Evolutionary conservation across 2,113 vertebrate genomes (phyloP), one percentile per base, ranked within the genome.

Genomic region (Gadus chalcogrammus): DNA sequence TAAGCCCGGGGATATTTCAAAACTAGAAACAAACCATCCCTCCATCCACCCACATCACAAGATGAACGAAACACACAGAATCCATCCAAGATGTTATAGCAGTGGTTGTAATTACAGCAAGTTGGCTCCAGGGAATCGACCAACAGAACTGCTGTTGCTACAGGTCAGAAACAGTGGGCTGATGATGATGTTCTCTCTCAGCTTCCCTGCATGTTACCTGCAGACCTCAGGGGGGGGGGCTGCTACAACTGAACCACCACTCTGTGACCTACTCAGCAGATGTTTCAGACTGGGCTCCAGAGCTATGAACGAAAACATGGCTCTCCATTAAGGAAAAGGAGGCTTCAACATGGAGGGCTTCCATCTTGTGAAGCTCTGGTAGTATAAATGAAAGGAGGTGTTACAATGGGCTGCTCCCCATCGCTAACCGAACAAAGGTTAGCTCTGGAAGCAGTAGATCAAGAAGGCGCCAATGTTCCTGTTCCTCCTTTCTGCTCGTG

Each of bases 21-120:
- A 35, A 35, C 61, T 60, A 75, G 67, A 65, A 31, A 31, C 60
- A 69, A 42, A 72, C 76, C 73, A 72, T 58, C 73, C 60, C 60
- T 66, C 9, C 52, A 77, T 68, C 59, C 71, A 15, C n/a, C 76
- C 82, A 82, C 80, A 81, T 71, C 82, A 79, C 73, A 67, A 63
- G 68, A 58, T 42, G 4, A 53, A 71, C 15, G 20, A 68, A 28
- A 65, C 53, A 15, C 42, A 69, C 56, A 69, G 59, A 66, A 70
- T 63, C 27, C 3, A 52, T 38, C 79, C 71, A 60, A 65, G 48
- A 17, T 18, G 12, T 55, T 38, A 73, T n/a, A 55, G 76, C 78
- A 78, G 75, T 35, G 64, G 12, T 65, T 53, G 62, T 61, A 20
- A 67, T 48, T 56, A 24, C 55, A 15, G 67, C 60, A 12, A 75